Percentiles rank a stretch among this genome's conserved stretches.
These are phyloP conservation scores for Saccostrea glomerata DNA, from an alignment of 1,140 invertebrate species.

Conservation along the genomic window DNA sequence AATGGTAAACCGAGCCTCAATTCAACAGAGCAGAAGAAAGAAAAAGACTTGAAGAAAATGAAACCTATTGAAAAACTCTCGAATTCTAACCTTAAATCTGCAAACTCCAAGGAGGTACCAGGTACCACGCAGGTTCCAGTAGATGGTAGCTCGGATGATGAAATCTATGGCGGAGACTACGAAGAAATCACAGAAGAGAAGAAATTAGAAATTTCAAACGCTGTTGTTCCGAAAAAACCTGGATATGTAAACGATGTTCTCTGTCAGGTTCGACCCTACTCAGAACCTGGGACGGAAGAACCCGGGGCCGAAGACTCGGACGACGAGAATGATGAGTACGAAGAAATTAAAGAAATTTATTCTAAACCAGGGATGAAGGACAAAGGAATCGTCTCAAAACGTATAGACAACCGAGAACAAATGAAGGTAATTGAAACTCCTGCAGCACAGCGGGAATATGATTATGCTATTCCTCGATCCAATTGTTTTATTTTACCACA, in stretches of 20 bases:
- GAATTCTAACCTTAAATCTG: not conserved
- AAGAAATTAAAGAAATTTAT: not conserved
- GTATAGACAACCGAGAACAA: not conserved
- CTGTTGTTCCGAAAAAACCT: not conserved
- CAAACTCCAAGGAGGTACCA: too few relatives aligned
- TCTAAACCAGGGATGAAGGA: not conserved
- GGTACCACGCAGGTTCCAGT: not conserved
- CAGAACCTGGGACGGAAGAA: not conserved
- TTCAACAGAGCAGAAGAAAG: not conserved
- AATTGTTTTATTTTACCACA: not conserved
- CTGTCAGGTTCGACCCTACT: not conserved
- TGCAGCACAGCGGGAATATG: not conserved
- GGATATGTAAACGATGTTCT: conserved; percentile 4
- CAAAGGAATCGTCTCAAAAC: not conserved
- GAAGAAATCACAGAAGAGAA: not conserved
- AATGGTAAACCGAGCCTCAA: not conserved
- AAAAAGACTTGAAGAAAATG: too few relatives aligned
- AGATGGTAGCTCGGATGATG: not conserved
- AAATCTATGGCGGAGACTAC: conserved; percentile 12
- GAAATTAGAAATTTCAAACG: not conserved
- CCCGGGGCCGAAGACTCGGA: not conserved
- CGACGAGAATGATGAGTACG: not conserved
- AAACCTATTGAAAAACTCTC: not conserved
- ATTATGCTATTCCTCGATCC: not conserved
- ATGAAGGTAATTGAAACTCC: not conserved